These are phyloP conservation scores for Drosophila virilis DNA, from an alignment of 1,140 invertebrate species.

Conservation along the genomic window DNA sequence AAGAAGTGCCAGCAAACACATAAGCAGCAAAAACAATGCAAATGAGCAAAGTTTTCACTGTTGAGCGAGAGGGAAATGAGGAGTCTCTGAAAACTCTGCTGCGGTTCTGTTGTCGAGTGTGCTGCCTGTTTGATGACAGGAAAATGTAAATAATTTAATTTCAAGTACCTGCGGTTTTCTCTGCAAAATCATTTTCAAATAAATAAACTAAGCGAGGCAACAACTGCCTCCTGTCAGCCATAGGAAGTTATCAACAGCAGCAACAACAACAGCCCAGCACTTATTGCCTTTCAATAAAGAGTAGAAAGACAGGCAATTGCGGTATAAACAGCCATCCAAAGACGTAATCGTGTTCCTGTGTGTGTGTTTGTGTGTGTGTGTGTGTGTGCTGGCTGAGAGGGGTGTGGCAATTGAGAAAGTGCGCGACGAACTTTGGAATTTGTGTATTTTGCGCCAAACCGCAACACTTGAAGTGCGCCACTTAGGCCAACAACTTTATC, in stretches of 20 bases:
- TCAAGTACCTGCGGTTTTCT: slow-evolving; percentile 61
- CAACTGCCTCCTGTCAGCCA: slow-evolving; percentile 27
- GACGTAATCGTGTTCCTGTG: slow-evolving; percentile 27
- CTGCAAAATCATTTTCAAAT: slow-evolving; percentile 70
- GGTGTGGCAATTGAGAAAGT: slow-evolving; percentile 70
- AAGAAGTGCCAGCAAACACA: slow-evolving; percentile 29
- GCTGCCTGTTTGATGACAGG: slow-evolving; percentile 41
- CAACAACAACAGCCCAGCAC: slow-evolving; percentile 31
- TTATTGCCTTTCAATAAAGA: slow-evolving; percentile 62
- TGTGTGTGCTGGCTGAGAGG: not conserved
- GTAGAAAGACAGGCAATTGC: slow-evolving; percentile 68
- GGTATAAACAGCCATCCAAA: slow-evolving; percentile 67
- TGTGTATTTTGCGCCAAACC: slow-evolving; percentile 60
- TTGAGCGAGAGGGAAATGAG: not conserved
- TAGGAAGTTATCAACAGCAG: slow-evolving; percentile 51
- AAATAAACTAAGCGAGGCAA: slow-evolving; percentile 66
- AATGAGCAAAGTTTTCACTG: slow-evolving; percentile 43
- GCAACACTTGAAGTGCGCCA: slow-evolving; percentile 57
- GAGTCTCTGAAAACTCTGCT: not conserved
- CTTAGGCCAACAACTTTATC: slow-evolving; percentile 75
- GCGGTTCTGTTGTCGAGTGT: slow-evolving; percentile 40
- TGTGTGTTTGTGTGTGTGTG: slow-evolving; percentile 9
- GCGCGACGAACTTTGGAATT: slow-evolving; percentile 67
- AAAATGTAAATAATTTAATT: slow-evolving; percentile 75
- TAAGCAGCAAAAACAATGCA: slow-evolving; percentile 29